These are phyloP conservation scores for Aphelocoma californica DNA, from an alignment of 2,797 vertebrate genomes.

Conservation along the genomic window DNA sequence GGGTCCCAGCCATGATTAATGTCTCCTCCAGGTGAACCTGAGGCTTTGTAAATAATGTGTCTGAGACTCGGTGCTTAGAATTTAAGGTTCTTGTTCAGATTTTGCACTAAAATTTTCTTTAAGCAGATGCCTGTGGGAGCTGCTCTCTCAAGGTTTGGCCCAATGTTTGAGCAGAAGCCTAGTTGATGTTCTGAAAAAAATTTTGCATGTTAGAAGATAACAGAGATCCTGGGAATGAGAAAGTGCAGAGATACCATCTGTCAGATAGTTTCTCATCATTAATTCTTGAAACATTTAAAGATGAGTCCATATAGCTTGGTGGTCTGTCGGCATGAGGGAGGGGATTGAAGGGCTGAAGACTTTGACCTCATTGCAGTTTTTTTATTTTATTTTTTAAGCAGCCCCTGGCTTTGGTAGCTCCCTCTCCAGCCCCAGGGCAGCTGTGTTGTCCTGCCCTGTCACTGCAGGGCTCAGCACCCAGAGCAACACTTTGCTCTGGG, in stretches of 20 bases:
- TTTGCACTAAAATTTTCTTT: background rate
- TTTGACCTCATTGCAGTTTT: background rate
- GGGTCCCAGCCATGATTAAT: accelerated
- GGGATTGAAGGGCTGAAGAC: background rate
- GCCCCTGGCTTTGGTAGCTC: background rate
- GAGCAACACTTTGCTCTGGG: background rate
- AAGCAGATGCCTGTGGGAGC: background rate
- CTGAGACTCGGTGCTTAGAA: accelerated
- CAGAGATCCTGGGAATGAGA: background rate
- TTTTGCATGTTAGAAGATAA: background rate
- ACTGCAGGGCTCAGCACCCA: accelerated
- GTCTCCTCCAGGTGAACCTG: background rate
- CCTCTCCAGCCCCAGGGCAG: background rate
- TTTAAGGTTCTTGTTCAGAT: background rate
- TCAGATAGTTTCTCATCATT: background rate
- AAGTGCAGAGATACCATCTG: background rate
- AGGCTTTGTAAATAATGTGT: accelerated
- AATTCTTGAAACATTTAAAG: background rate
- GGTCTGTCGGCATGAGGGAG: background rate
- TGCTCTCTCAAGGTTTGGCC: background rate
- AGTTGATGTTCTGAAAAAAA: background rate
- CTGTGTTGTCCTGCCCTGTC: background rate
- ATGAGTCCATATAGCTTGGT: background rate
- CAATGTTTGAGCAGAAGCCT: background rate
- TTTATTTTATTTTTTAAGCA: background rate